phyloP scores from a whole-genome alignment of 1,140 invertebrate genomes.

The Pseudomyrmex pallidus region DNA sequence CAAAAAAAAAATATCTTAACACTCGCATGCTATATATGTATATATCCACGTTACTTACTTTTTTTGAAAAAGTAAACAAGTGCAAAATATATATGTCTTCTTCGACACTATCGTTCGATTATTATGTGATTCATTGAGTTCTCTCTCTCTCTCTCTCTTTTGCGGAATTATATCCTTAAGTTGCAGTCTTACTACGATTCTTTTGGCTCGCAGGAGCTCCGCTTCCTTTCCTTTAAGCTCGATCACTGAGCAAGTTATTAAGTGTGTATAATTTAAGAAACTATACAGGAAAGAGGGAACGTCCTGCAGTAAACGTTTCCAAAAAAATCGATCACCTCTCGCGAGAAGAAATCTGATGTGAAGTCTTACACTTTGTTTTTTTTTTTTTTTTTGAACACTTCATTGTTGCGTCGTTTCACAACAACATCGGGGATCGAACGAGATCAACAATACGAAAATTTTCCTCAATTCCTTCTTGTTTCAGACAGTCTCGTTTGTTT shows the following conservation, averaged over 20 bases:
- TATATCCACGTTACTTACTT: slow-evolving; percentile 46
- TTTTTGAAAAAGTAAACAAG: slow-evolving; percentile 60
- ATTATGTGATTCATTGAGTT: slow-evolving; percentile 37
- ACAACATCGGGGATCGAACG: slow-evolving; percentile 32
- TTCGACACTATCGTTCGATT: slow-evolving; percentile 30
- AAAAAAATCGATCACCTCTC: slow-evolving; percentile 68
- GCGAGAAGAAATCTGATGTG: slow-evolving; percentile 66
- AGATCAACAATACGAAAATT: neutral
- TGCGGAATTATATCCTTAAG: slow-evolving; percentile 65
- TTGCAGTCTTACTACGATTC: slow-evolving; percentile 75
- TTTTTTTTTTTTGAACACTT: slow-evolving; percentile 73
- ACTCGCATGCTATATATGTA: slow-evolving; percentile 44
- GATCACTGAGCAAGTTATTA: slow-evolving; percentile 66
- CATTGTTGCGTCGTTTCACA: slow-evolving; percentile 60
- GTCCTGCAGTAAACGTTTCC: slow-evolving; percentile 63
- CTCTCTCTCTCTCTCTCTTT: neutral
- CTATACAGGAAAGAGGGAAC: slow-evolving; percentile 50
- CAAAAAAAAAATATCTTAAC: slow-evolving; percentile 55
- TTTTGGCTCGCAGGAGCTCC: slow-evolving; percentile 70
- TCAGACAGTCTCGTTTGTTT: slow-evolving; percentile 29
- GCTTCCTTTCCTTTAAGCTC: slow-evolving; percentile 70
- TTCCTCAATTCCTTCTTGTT: slow-evolving; percentile 35
- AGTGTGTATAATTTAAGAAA: slow-evolving; percentile 40
- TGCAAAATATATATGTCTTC: slow-evolving; percentile 59
- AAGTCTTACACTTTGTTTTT: slow-evolving; percentile 67